Evolutionary conservation across 1,140 invertebrate species (phyloP).

Genomic region (Paraescarpia echinospica): DNA sequence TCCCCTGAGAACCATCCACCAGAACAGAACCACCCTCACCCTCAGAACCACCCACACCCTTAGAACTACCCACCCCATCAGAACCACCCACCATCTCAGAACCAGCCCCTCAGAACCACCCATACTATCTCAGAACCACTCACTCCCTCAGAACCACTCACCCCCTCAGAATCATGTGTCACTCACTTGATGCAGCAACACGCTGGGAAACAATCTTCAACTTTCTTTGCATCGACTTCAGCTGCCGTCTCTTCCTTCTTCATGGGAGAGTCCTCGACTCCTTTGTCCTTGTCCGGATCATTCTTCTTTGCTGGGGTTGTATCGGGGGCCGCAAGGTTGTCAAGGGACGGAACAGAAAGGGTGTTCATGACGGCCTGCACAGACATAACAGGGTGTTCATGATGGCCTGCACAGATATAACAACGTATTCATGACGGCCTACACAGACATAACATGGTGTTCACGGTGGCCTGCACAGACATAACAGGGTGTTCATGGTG

Average conservation of each 20-base stretch:
- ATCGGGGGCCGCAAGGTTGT: neutral
- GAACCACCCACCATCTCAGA: too few species aligned
- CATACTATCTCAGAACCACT: neutral
- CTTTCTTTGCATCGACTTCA: constrained; percentile 30
- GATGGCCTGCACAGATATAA: too few species aligned
- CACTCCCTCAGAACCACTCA: neutral
- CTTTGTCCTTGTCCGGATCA: constrained; percentile 86
- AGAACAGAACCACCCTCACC: too few species aligned
- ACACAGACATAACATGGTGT: too few species aligned
- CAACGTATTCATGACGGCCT: too few species aligned
- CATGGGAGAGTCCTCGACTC: constrained; percentile 77
- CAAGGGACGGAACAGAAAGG: neutral
- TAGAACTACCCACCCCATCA: too few species aligned
- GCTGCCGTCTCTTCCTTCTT: constrained; percentile 66
- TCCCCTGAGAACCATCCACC: too few species aligned
- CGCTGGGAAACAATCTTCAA: constrained; percentile 25
- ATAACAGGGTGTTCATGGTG: too few species aligned
- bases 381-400: too few species aligned
- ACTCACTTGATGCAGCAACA: neutral
- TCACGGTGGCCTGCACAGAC: too few species aligned
- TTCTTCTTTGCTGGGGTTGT: constrained; percentile 72
- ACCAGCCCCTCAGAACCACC: neutral
- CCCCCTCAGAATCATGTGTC: neutral
- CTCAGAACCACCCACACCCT: too few species aligned
- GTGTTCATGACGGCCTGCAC: neutral